These are phyloP conservation scores for Diachrysia chrysitis DNA, from an alignment of 2,888 invertebrate genomes.

Conservation along the genomic window DNA sequence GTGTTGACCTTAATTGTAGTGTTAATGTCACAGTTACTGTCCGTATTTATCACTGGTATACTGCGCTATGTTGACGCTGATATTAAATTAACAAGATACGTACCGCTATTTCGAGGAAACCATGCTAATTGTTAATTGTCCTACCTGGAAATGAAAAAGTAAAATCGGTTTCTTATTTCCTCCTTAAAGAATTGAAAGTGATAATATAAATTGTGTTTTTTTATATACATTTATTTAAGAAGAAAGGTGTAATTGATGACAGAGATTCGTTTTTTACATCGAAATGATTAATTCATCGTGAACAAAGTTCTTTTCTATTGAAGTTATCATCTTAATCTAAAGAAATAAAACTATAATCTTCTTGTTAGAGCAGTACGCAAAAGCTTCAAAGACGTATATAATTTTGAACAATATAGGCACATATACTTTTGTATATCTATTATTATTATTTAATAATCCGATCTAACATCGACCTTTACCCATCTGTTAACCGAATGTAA, in stretches of 20 bases:
- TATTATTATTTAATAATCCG: too few relatives aligned
- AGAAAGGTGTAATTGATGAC: background rate
- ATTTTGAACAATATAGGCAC: too few relatives aligned
- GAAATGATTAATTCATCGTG: too few relatives aligned
- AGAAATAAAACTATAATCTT: too few relatives aligned
- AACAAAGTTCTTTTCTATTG: too few relatives aligned
- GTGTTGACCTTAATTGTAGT: conserved; percentile 59
- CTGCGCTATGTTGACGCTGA: conserved; percentile 38
- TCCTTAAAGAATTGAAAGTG: conserved; percentile 6
- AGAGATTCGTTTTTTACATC: too few relatives aligned
- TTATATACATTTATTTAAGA: background rate
- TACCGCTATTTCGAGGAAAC: conserved; percentile 44
- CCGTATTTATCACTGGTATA: conserved; percentile 47
- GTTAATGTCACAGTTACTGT: conserved; percentile 62
- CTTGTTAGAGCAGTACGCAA: too few relatives aligned
- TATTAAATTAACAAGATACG: conserved; percentile 50
- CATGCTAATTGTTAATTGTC: conserved; percentile 50
- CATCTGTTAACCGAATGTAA: too few relatives aligned
- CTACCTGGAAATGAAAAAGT: conserved; percentile 5
- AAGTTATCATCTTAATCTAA: too few relatives aligned
- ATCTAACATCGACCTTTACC: too few relatives aligned
- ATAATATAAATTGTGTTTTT: background rate
- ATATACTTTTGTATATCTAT: too few relatives aligned
- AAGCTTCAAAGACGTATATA: too few relatives aligned
- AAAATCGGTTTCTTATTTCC: background rate